Conservation (phyloP, 35 echinoderm and acorn worm genomes). For the Apostichopus californicus region DNA sequence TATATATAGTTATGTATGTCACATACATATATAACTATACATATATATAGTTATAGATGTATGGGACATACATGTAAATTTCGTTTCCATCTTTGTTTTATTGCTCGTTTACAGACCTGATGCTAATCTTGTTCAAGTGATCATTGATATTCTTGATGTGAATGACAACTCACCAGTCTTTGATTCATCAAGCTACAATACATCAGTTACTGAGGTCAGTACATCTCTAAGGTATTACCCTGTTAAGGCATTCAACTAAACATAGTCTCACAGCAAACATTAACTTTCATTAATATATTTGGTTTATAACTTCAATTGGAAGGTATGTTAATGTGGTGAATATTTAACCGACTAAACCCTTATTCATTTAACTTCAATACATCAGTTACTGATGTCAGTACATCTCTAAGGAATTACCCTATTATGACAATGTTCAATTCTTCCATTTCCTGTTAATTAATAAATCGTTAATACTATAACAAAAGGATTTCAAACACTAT, state of each 20-base stretch:
- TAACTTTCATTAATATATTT: too few relatives aligned
- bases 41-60: not conserved
- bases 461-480: too few relatives aligned
- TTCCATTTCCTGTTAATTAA: too few relatives aligned
- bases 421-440: too few relatives aligned
- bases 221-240: not conserved
- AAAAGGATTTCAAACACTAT: too few relatives aligned
- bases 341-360: conserved; percentile 54
- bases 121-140: conserved; percentile 38
- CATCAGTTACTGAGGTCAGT: conserved; percentile 61
- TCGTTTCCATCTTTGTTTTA: not conserved
- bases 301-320: too few relatives aligned
- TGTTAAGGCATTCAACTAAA: too few relatives aligned
- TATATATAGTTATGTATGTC: too few relatives aligned
- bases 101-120: conserved; percentile 44
- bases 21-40: too few relatives aligned
- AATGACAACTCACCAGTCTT: conserved; percentile 84
- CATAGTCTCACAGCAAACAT: too few relatives aligned
- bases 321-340: too few relatives aligned
- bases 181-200: conserved; percentile 36
- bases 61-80: not conserved
- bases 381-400: conserved; percentile 58
- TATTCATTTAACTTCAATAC: conserved; percentile 32
- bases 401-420: not conserved
- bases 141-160: conserved; percentile 69